Conservation (phyloP, 2,797 vertebrate genomes). For the Phrynocephalus guinanensis region DNA sequence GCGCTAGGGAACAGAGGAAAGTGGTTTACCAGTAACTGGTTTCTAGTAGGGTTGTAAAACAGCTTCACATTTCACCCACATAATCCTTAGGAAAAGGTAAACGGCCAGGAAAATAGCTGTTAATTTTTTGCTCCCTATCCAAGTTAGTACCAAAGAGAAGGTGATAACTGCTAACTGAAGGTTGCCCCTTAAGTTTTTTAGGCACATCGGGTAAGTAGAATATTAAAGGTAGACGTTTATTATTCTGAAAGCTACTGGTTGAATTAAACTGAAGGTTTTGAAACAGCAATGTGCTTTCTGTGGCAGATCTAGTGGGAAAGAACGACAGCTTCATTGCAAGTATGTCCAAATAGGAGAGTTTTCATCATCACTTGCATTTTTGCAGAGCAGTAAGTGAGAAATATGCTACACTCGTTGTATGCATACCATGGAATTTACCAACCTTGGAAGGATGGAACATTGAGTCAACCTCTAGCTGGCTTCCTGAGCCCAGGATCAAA, state of each 20-base stretch:
- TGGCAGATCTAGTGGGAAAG: constrained; percentile 1
- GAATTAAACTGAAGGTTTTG: neutral
- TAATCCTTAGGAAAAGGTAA: constrained; percentile 38
- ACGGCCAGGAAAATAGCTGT: constrained; percentile 29
- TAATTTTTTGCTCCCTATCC: constrained; percentile 5
- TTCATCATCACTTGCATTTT: neutral
- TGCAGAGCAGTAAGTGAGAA: neutral
- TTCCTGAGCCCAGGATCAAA: too few species aligned
- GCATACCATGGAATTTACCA: neutral
- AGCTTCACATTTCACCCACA: constrained; percentile 30
- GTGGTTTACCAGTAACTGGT: constrained; percentile 32
- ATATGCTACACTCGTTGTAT: neutral
- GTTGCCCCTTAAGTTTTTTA: constrained; percentile 17
- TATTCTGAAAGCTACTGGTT: constrained; percentile 7
- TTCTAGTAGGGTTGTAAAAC: constrained; percentile 43
- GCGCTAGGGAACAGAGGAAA: constrained; percentile 26
- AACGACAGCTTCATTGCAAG: neutral
- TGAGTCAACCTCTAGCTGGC: too few species aligned
- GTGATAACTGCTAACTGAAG: neutral
- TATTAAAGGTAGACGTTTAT: constrained; percentile 1
- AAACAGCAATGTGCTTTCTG: neutral
- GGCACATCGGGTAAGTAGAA: neutral
- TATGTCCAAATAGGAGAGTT: neutral
- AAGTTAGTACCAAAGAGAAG: constrained; percentile 23
- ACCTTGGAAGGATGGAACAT: too few species aligned